phyloP scores from a whole-genome alignment of 2,888 invertebrate genomes.

The Agrilus cyanescens region DNA sequence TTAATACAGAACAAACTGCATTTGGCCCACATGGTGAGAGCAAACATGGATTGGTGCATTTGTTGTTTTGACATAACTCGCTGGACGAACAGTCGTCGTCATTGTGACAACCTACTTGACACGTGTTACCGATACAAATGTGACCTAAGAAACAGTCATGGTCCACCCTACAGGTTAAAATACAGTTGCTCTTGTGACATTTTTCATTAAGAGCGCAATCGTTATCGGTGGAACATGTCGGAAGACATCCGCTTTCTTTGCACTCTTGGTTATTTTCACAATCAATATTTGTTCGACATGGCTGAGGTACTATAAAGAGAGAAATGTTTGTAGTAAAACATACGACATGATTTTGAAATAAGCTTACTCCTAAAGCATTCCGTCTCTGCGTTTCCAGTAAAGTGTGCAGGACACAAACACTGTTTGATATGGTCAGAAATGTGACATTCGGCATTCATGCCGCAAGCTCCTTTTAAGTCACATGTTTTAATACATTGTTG shows the following conservation, averaged over 20 bases:
- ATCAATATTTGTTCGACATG: slow-evolving; percentile 58
- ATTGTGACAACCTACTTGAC: slow-evolving; percentile 72
- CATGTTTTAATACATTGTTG: slow-evolving; percentile 78
- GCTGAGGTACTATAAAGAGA: slow-evolving; percentile 54
- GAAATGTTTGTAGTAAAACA: not conserved
- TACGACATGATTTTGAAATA: not conserved
- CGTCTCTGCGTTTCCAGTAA: slow-evolving; percentile 71
- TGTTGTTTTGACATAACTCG: slow-evolving; percentile 70
- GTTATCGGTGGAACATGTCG: slow-evolving; percentile 61
- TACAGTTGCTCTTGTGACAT: slow-evolving; percentile 69
- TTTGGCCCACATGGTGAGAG: slow-evolving; percentile 77
- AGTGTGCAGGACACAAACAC: slow-evolving; percentile 74
- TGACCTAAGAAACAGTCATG: slow-evolving; percentile 89
- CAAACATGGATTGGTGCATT: slow-evolving; percentile 66
- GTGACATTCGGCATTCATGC: slow-evolving; percentile 69
- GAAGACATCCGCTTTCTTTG: slow-evolving; percentile 71
- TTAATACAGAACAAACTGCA: slow-evolving; percentile 65
- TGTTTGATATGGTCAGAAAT: slow-evolving; percentile 61
- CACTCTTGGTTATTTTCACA: slow-evolving; percentile 64
- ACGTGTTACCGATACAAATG: slow-evolving; percentile 76
- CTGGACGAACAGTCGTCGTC: slow-evolving; percentile 81
- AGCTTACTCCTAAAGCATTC: slow-evolving; percentile 75
- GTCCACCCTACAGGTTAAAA: slow-evolving; percentile 82
- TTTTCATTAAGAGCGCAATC: slow-evolving; percentile 85
- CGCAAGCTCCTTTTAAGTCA: slow-evolving; percentile 62